phyloP scores from a whole-genome alignment of 2,113 vertebrate species.

The human (Homo sapiens) region GRCh38 chr4:153375501-153376000 shows the following conservation, averaged over 20 bases:
- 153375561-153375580: slow-evolving; percentile 35
- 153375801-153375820: slow-evolving; percentile 37
- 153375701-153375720: background rate
- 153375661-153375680: background rate
- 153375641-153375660: background rate
- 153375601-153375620: background rate
- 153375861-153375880: background rate
- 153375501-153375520: background rate
- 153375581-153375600: background rate
- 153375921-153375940: background rate
- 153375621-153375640: background rate
- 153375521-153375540: background rate
- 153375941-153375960: background rate
- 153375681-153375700: background rate
- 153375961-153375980: background rate
- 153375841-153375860: slow-evolving; percentile 39
- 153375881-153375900: slow-evolving; percentile 1
- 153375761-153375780: background rate
- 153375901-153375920: background rate
- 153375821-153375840: slow-evolving; percentile 21
- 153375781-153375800: background rate
- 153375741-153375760: background rate
- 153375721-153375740: background rate
- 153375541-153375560: background rate
- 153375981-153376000: background rate